These are phyloP conservation scores for Clarias magur DNA, from an alignment of 2,113 vertebrate species.

Conservation along the genomic window DNA sequence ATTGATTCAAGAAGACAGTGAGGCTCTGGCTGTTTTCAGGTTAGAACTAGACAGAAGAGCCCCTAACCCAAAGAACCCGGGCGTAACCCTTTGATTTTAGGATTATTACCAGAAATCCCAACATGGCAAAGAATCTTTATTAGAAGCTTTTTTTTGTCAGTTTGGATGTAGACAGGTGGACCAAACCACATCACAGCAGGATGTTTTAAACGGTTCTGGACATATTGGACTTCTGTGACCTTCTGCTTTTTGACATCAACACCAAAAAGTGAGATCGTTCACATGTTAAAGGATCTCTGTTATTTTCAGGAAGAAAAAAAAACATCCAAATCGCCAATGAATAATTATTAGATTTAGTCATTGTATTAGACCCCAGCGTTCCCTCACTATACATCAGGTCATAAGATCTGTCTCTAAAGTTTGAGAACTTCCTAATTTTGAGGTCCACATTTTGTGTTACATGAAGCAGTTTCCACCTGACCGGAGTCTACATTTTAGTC, in stretches of 20 bases:
- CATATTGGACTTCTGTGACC: not conserved
- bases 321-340: not conserved
- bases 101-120: not conserved
- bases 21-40: not conserved
- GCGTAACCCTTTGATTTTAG: not conserved
- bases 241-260: not conserved
- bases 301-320: not conserved
- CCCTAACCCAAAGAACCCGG: not conserved
- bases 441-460: no score
- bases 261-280: not conserved
- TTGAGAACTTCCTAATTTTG: no score
- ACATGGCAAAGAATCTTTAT: not conserved
- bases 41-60: not conserved
- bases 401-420: no score
- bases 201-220: not conserved
- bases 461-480: no score
- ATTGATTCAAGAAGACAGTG: not conserved
- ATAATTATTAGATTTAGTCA: not conserved
- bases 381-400: no score
- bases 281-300: not conserved
- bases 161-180: not conserved
- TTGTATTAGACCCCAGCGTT: not conserved
- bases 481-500: no score
- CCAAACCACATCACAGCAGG: not conserved
- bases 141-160: not conserved